A percentile compares a stretch with the other conserved stretches of the same genome.
These are phyloP conservation scores for Piezodorus guildinii DNA, from an alignment of 1,140 invertebrate species.

Conservation along the genomic window DNA sequence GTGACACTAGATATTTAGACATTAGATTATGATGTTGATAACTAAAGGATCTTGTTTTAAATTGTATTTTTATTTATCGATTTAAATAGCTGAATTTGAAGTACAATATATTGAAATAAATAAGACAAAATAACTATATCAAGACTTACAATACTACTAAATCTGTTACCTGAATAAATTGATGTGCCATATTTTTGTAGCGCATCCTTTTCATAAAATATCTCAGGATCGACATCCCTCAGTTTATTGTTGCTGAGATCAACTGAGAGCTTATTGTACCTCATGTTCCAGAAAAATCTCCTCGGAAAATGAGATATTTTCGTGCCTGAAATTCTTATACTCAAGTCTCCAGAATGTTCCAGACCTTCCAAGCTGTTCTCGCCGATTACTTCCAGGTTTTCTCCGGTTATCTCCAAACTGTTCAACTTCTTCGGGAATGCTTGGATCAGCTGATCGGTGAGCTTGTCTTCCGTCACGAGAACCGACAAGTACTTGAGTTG, in stretches of 20 bases:
- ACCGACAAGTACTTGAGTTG: slow-evolving; percentile 50
- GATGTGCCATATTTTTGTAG: slow-evolving; percentile 75
- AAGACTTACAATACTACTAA: too few species aligned
- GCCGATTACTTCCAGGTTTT: slow-evolving; percentile 51
- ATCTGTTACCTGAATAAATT: slow-evolving; percentile 52
- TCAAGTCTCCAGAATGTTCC: slow-evolving; percentile 49
- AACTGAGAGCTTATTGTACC: slow-evolving; percentile 64
- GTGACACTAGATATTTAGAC: too few species aligned
- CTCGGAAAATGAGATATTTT: slow-evolving; percentile 60
- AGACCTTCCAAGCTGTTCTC: slow-evolving; percentile 54
- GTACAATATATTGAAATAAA: too few species aligned
- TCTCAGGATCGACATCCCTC: slow-evolving; percentile 60
- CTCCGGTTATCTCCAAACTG: slow-evolving; percentile 65
- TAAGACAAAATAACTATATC: too few species aligned
- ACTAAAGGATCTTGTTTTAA: too few species aligned
- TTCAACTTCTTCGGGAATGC: slow-evolving; percentile 57
- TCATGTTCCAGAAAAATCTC: slow-evolving; percentile 60
- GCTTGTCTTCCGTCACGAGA: slow-evolving; percentile 57
- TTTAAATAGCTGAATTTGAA: too few species aligned
- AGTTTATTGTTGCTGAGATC: slow-evolving; percentile 73
- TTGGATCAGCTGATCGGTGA: slow-evolving; percentile 36
- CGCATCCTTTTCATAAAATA: slow-evolving; percentile 71
- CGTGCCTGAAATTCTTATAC: slow-evolving; percentile 61
- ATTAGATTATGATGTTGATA: too few species aligned
- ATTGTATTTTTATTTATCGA: too few species aligned